Conservation (phyloP, 2,888 invertebrate species). For the Dermolepida albohirtum region DNA sequence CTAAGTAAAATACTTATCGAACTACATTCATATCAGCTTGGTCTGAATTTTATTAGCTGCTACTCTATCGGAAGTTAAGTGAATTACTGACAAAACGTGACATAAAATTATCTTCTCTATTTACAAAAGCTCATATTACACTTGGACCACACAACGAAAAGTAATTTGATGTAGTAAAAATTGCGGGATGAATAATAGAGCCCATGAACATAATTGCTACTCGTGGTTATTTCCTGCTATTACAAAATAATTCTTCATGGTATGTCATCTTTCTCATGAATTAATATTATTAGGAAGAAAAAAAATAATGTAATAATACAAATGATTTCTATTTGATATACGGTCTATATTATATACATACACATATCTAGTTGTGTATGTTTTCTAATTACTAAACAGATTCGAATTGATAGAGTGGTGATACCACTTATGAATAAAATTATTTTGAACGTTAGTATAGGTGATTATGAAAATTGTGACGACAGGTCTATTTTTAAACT, state of each 20-base stretch:
- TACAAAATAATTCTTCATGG: conserved; percentile 8
- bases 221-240: background rate
- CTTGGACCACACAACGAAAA: conserved; percentile 11
- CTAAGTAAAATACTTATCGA: too few species aligned
- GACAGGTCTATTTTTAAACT: too few species aligned
- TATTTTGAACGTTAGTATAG: too few species aligned
- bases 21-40: too few species aligned
- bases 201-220: background rate
- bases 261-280: conserved; percentile 14
- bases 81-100: background rate
- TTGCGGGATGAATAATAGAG: conserved; percentile 1
- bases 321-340: background rate
- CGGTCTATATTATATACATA: too few species aligned
- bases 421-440: too few species aligned
- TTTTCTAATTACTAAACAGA: too few species aligned
- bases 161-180: conserved; percentile 6
- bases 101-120: background rate
- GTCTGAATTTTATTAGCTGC: too few species aligned
- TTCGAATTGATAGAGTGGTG: too few species aligned
- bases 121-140: background rate
- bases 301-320: background rate
- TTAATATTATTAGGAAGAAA: conserved; percentile 21
- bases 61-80: background rate
- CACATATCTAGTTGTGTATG: too few species aligned
- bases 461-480: too few species aligned